phyloP scores from a whole-genome alignment of 2,797 vertebrate species.

The Myiotriccus ornatus region DNA sequence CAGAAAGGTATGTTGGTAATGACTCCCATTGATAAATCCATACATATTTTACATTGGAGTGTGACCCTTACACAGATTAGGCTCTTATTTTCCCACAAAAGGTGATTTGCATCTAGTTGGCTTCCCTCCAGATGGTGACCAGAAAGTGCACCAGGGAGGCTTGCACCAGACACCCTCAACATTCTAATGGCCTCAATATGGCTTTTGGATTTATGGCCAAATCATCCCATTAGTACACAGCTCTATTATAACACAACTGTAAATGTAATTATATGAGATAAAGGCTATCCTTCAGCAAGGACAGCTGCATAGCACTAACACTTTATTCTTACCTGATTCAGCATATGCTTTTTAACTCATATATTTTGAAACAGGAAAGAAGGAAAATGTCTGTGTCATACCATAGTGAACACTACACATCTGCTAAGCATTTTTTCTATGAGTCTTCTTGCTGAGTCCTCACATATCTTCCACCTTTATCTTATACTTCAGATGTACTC shows the following conservation, averaged over 20 bases:
- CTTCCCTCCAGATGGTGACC: not conserved
- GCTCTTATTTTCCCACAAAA: not conserved
- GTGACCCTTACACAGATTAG: not conserved
- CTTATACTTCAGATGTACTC: not conserved
- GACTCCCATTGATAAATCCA: slow-evolving; percentile 50
- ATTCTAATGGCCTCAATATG: not conserved
- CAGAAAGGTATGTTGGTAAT: not conserved
- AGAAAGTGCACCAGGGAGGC: not conserved
- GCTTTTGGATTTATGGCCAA: not conserved
- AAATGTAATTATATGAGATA: not conserved
- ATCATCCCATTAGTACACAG: not conserved
- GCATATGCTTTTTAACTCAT: not conserved
- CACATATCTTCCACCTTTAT: not conserved
- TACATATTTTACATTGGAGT: slow-evolving; percentile 13
- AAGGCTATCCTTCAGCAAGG: not conserved
- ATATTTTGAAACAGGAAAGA: not conserved
- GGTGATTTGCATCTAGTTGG: slow-evolving; percentile 6
- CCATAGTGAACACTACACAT: not conserved
- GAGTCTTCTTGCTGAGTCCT: not conserved
- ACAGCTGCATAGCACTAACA: not conserved
- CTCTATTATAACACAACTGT: not conserved
- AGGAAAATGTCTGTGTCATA: not conserved
- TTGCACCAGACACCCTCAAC: not conserved
- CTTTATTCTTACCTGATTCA: not conserved
- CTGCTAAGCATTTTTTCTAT: not conserved